Base-by-base conservation (phyloP, 1,140 invertebrate species). In the Akabosia matsudoensis region DNA sequence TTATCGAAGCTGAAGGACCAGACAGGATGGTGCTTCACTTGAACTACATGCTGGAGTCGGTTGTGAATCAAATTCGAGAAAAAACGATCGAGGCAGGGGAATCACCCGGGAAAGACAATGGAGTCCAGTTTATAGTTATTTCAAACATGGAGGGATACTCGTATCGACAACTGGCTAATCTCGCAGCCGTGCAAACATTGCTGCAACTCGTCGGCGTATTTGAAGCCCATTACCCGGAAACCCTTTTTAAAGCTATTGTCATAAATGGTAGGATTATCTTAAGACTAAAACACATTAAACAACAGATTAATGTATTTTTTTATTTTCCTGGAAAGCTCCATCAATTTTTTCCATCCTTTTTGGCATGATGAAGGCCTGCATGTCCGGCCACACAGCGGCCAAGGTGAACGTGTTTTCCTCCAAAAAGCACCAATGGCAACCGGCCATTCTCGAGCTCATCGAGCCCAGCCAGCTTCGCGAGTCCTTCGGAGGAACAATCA, bases 151-250 rank as follows among this genome's bases (percentile, higher is more conserved):
- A 3, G 3, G 54, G 54, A 61, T 61, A 61, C n/a, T 10, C 54
- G 4, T 61, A n/a, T 61, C 10, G 54, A 10, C 54, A 61, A 24
- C 22, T 33, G 4, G 22, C 54, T 14, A 61, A 61, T 24, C 18
- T 45, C 18, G 18, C 18, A 61, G 54, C 54, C n/a, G 54, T 61
- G 16, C 54, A 61, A 22, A n/a, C 54, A 7, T 13, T 61, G 7
- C 10, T 61, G 7, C 22, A 10, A 61, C 16, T 61, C 14, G 54
- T 61, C 4, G 26, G 54, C n/a, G n/a, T 22, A 22, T 61, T 13
- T 61, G 54, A 61, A 61, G 54, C 54, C 54, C n/a, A 61, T 61
- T 61, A 61, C 26, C 54, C 54, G 26, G 54, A 61, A 24, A 61
- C 54, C 4, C 16, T 61, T 14, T 14, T 14, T 4, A 22, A 7